phyloP scores from a whole-genome alignment of 2,888 invertebrate genomes.

The Acleris emargana region DNA sequence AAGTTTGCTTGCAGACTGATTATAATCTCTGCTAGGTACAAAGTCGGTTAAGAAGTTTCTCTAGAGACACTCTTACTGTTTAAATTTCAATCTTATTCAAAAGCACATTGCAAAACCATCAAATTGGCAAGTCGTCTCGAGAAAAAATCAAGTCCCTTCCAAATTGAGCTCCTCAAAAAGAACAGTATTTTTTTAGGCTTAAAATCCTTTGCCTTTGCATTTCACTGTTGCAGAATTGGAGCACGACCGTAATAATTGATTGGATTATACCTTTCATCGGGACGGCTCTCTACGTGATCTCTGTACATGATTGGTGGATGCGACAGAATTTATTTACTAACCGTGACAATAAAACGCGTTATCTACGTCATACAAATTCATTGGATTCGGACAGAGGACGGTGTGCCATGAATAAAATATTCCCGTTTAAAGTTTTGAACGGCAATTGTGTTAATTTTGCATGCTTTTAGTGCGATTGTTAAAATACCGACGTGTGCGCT shows the following conservation, averaged over 20 bases:
- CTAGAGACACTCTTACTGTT: neutral
- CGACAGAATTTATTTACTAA: conserved; percentile 70
- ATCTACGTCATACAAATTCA: conserved; percentile 68
- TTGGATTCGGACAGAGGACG: conserved; percentile 51
- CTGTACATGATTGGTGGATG: conserved; percentile 70
- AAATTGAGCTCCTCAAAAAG: conserved; percentile 11
- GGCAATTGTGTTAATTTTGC: conserved; percentile 32
- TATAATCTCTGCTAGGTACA: too few species aligned
- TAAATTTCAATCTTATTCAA: conserved; percentile 10
- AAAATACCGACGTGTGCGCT: conserved; percentile 8
- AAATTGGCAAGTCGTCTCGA: neutral
- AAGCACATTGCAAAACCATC: neutral
- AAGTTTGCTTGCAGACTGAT: too few species aligned
- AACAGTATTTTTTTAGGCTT: conserved; percentile 45
- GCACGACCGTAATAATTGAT: conserved; percentile 76
- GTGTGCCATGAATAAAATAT: conserved; percentile 61
- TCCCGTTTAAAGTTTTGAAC: conserved; percentile 53
- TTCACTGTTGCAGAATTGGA: conserved; percentile 61
- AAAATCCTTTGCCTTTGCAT: conserved; percentile 65
- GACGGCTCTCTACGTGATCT: conserved; percentile 66
- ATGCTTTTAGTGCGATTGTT: conserved; percentile 21
- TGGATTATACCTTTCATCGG: conserved; percentile 75
- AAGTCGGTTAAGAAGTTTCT: too few species aligned
- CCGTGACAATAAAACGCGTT: conserved; percentile 70
- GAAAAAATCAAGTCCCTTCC: conserved; percentile 9